Evolutionary conservation across 2,888 invertebrate species (phyloP), one percentile per base, ranked within the genome.

Genomic region (Cryptus viduatorius): DNA sequence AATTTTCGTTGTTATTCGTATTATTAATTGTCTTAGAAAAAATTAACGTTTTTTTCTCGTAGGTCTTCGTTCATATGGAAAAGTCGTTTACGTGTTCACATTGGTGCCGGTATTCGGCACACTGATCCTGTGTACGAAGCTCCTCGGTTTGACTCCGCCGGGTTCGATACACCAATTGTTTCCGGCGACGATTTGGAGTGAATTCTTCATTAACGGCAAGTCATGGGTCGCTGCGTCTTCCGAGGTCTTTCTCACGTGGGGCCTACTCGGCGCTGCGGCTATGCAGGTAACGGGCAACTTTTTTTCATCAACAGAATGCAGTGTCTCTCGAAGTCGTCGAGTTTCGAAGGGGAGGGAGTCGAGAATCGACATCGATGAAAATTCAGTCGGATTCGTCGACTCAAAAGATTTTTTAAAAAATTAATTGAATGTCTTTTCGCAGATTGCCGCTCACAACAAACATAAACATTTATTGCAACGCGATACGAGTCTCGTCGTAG

Each of bases 211-310:
- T 65, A 98, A 98, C 92, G 96, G 96, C 76, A 96, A 96, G 94
- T 97, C 98, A 88, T 98, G 98, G 98, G 95, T 97, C 37, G 97
- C 98, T 0, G 98, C 98, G 0, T 97, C 97, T 19, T 97, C 98
- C 92, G 98, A 98, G 94, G 96, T 96, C 0, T 98, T 98, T 92
- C 95, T 98, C 73, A 97, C 97, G 0, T 98, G 98, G 98, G 98
- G 98, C 1, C 93, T 98, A 8, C 94, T 98, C 31, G 97, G 97
- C 10, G 96, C 97, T 0, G 96, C 97, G 81, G 95, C 97, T 79
- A 97, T 97, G 96, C 97, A 97, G 93, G 93, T 93, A 87, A 37
- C 37, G 53, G 19, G 24, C 65, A 65, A 76, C 65, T 76, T 76
- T 76, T 76, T 76, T 19, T 65, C 14, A 8, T 37, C 29, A 50